Evolutionary conservation across 2,113 vertebrate genomes (phyloP).

Genomic region (Pachycephala philippinensis): DNA sequence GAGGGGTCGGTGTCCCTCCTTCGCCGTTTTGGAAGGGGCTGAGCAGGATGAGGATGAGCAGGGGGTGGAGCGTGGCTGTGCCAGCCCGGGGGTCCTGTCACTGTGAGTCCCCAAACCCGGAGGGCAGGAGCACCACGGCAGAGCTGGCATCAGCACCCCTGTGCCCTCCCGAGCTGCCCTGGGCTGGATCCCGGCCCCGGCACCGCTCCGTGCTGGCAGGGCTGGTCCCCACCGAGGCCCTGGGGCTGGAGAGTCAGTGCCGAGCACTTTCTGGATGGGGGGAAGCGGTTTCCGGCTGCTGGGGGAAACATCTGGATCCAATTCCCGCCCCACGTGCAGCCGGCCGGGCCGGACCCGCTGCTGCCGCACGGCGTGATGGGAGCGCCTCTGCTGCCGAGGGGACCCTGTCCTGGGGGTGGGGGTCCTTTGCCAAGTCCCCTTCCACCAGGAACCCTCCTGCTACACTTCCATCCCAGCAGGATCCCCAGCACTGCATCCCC

Average conservation of each 20-base stretch:
- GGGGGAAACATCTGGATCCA: conserved; percentile 49
- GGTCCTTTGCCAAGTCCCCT: not conserved
- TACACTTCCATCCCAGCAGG: accelerated
- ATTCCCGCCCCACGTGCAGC: not conserved
- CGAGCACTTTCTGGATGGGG: not conserved
- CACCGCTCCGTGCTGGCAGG: accelerated
- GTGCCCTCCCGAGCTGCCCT: accelerated
- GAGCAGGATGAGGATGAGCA: not conserved
- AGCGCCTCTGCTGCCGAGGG: not conserved
- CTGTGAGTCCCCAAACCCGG: accelerated
- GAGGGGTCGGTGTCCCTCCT: too few species aligned
- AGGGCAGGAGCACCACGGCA: accelerated
- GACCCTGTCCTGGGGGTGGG: not conserved
- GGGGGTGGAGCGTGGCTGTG: not conserved
- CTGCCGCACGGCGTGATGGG: accelerated
- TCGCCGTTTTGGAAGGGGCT: accelerated
- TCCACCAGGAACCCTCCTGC: not conserved
- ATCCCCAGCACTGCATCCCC: not conserved
- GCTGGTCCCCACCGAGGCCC: not conserved
- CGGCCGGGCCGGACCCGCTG: accelerated
- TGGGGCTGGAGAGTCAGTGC: too few species aligned
- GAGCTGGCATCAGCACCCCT: not conserved
- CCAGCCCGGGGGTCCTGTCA: accelerated
- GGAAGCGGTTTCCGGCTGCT: not conserved
- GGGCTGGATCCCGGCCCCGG: accelerated